A percentile compares a stretch with the other conserved stretches of the same genome.
Conservation (phyloP, 2,113 vertebrate genomes). For the Vicugna pacos region DNA sequence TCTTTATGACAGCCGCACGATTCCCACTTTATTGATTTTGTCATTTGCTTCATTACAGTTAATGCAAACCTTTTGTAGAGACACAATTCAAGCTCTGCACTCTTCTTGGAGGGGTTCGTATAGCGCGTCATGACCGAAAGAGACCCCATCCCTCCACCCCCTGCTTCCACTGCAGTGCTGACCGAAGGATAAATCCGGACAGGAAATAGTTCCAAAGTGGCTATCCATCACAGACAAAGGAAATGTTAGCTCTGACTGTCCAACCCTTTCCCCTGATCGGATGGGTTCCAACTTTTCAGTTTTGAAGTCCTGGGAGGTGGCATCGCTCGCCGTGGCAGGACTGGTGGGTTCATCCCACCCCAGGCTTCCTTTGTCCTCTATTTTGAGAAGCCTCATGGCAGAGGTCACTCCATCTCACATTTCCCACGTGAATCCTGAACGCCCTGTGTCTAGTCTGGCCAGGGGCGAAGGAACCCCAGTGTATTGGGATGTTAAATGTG, state of each 20-base stretch:
- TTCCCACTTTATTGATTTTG: constrained; percentile 91
- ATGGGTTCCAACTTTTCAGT: neutral
- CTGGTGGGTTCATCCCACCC: neutral
- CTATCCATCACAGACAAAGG: constrained; percentile 70
- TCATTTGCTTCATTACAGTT: constrained; percentile 89
- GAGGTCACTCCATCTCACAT: too few species aligned
- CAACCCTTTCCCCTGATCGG: neutral
- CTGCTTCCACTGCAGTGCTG: constrained; percentile 71
- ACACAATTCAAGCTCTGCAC: constrained; percentile 69
- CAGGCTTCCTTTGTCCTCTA: neutral
- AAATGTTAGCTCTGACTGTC: constrained; percentile 46
- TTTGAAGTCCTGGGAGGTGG: neutral
- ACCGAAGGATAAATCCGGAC: constrained; percentile 59
- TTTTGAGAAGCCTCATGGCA: neutral
- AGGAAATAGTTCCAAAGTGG: constrained; percentile 72
- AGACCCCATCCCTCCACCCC: constrained; percentile 56
- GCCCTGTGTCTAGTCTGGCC: neutral
- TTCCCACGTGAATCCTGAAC: neutral
- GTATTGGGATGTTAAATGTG: accelerated
- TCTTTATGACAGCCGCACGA: constrained; percentile 88
- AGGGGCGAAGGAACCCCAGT: neutral
- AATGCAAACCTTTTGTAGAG: constrained; percentile 86
- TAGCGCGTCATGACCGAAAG: constrained; percentile 74
- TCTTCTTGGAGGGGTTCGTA: constrained; percentile 77
- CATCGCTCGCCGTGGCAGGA: neutral